A percentile compares a stretch with the other conserved stretches of the same genome.
Conservation (phyloP, 2,113 vertebrate genomes). For the Todiramphus saurophagus region DNA sequence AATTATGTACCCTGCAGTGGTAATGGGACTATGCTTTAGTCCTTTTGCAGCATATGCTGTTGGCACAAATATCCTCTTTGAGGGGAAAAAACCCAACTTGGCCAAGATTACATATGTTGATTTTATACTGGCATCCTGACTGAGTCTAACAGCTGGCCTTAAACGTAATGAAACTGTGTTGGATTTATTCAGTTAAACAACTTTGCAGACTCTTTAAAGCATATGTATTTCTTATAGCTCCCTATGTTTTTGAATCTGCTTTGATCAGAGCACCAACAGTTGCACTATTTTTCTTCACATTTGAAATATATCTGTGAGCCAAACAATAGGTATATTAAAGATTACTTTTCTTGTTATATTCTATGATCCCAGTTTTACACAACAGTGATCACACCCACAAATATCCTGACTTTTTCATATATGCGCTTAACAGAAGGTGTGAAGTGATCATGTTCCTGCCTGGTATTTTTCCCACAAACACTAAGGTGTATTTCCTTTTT, state of each 20-base stretch:
- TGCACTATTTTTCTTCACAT: not conserved
- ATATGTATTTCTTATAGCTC: not conserved
- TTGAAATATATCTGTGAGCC: not conserved
- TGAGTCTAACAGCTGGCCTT: constrained; percentile 54
- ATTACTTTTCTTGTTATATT: not conserved
- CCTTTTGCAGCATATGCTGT: constrained; percentile 64
- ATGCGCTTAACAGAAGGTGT: not conserved
- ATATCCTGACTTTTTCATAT: not conserved
- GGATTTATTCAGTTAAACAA: constrained; percentile 55
- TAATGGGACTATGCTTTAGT: constrained; percentile 62
- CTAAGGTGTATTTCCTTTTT: not conserved
- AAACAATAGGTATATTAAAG: not conserved
- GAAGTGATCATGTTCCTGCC: not conserved
- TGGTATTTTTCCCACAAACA: not conserved
- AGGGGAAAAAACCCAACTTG: constrained; percentile 3
- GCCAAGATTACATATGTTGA: constrained; percentile 57
- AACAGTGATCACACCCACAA: not conserved
- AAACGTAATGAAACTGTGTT: constrained; percentile 35
- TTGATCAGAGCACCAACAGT: not conserved
- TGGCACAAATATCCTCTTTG: constrained; percentile 64
- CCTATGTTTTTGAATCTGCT: not conserved
- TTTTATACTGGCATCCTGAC: constrained; percentile 66
- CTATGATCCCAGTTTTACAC: not conserved
- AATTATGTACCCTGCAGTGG: constrained; percentile 77
- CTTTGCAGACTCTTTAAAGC: constrained; percentile 20